Percentiles rank a stretch among this genome's conserved stretches.
Evolutionary conservation across 1,140 invertebrate genomes (phyloP).

Genomic region (Ceratina australensis): DNA sequence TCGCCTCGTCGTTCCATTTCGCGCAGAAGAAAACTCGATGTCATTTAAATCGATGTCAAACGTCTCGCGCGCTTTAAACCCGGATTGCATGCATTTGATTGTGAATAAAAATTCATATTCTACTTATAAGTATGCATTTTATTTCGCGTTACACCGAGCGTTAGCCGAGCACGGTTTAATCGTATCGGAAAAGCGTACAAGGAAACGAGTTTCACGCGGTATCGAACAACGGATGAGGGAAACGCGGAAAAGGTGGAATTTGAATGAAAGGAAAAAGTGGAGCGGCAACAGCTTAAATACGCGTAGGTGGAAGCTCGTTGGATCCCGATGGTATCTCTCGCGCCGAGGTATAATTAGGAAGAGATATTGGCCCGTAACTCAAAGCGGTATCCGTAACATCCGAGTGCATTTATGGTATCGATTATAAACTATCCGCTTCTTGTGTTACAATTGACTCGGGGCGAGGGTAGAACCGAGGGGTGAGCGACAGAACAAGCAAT

Average conservation of each 20-base stretch:
- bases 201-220: too few species aligned
- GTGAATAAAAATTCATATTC: too few species aligned
- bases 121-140: too few species aligned
- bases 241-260: neutral
- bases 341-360: constrained; percentile 60
- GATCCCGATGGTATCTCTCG: constrained; percentile 44
- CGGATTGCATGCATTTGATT: too few species aligned
- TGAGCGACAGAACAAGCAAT: constrained; percentile 8
- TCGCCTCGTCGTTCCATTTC: too few species aligned
- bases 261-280: neutral
- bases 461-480: neutral
- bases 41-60: too few species aligned
- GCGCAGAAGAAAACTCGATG: too few species aligned
- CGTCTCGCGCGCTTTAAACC: too few species aligned
- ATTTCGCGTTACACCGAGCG: too few species aligned
- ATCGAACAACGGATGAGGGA: too few species aligned
- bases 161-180: too few species aligned
- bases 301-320: neutral
- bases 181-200: too few species aligned
- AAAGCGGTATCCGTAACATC: constrained; percentile 56
- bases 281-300: neutral
- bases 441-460: constrained; percentile 19
- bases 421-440: constrained; percentile 54
- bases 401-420: constrained; percentile 51
- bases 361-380: constrained; percentile 64